phyloP scores from a whole-genome alignment of 2,888 invertebrate species.

The Blera fallax region DNA sequence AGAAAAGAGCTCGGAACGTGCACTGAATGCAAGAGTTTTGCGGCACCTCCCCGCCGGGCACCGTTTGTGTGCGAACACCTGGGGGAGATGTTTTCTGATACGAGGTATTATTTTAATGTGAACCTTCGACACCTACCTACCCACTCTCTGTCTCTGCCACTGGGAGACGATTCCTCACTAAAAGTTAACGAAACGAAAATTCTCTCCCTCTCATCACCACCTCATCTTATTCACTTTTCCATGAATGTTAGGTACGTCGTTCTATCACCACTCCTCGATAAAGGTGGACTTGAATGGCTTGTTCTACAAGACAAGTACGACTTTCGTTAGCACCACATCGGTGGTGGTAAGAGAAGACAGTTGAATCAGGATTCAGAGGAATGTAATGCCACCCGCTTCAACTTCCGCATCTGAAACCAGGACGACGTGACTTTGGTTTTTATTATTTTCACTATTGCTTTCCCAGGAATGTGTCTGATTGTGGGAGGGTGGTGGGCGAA shows the following conservation, averaged over 20 bases:
- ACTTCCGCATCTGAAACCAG: conserved; percentile 65
- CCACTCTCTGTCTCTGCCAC: too few relatives aligned
- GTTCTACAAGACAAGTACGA: conserved; percentile 63
- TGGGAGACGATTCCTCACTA: conserved; percentile 25
- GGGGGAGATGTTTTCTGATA: conserved; percentile 66
- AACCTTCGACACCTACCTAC: conserved; percentile 68
- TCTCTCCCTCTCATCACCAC: conserved; percentile 54
- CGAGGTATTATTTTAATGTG: conserved; percentile 72
- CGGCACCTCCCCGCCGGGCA: neutral
- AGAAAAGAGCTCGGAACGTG: conserved; percentile 63
- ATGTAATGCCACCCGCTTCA: conserved; percentile 54
- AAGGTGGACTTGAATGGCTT: conserved; percentile 58
- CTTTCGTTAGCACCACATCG: conserved; percentile 13
- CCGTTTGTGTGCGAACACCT: neutral
- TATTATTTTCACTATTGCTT: conserved; percentile 63
- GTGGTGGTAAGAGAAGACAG: conserved; percentile 44
- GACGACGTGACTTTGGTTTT: conserved; percentile 71
- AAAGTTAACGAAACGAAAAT: conserved; percentile 61
- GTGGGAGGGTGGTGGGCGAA: neutral
- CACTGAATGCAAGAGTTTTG: conserved; percentile 54
- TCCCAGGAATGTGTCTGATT: conserved; percentile 50
- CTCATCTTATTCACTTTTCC: conserved; percentile 71
- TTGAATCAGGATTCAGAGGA: conserved; percentile 60
- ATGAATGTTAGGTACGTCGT: conserved; percentile 35
- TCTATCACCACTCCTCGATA: neutral